These are phyloP conservation scores for Siniperca scherzeri DNA, from an alignment of 2,797 vertebrate genomes.

Conservation along the genomic window DNA sequence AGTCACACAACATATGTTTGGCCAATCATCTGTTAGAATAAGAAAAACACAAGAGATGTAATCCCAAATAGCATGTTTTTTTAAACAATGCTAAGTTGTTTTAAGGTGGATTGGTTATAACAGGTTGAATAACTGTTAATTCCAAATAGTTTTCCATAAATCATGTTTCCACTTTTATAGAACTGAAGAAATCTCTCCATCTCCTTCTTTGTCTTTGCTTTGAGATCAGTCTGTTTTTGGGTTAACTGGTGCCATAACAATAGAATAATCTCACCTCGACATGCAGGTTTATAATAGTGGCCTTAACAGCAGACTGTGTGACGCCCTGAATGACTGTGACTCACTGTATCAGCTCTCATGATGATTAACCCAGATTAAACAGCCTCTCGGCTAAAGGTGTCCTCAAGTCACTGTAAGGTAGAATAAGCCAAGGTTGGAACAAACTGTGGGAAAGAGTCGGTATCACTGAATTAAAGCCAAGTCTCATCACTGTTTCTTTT, in stretches of 20 bases:
- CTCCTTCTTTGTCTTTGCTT: conserved; percentile 13
- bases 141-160: neutral
- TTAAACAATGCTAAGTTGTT: neutral
- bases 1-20: neutral
- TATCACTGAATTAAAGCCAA: conserved; percentile 14
- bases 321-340: conserved; percentile 46
- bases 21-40: neutral
- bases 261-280: conserved; percentile 40
- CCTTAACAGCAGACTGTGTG: conserved; percentile 61
- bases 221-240: conserved; percentile 45
- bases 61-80: neutral
- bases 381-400: conserved; percentile 18
- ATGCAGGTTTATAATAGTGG: conserved; percentile 42
- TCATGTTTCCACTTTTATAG: neutral
- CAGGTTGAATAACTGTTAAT: neutral
- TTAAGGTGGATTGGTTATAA: neutral
- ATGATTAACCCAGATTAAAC: conserved; percentile 65
- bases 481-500: neutral
- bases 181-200: conserved; percentile 7
- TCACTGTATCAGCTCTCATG: conserved; percentile 41
- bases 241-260: conserved; percentile 34
- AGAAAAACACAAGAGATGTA: neutral
- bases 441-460: conserved; percentile 28
- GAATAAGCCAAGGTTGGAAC: neutral
- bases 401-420: conserved; percentile 25